Conservation (phyloP, 2,797 vertebrate species). For the Glossophaga mutica region DNA sequence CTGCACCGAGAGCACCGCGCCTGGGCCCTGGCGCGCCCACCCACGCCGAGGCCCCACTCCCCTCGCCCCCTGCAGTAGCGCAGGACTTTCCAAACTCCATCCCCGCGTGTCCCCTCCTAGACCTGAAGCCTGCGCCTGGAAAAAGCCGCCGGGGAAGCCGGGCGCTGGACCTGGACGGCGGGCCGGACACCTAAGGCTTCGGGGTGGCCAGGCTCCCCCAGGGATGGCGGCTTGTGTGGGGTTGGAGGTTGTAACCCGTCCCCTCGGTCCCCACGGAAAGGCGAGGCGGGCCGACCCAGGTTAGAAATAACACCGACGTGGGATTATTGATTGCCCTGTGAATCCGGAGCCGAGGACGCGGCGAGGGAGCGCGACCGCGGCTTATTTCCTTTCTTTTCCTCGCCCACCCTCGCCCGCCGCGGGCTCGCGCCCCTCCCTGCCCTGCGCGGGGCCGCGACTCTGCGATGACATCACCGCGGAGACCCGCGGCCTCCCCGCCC, state of each 20-base stretch:
- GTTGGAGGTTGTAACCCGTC: background rate
- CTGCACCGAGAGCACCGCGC: background rate
- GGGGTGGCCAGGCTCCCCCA: background rate
- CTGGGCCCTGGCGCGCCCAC: constrained; percentile 28
- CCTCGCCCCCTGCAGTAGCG: background rate
- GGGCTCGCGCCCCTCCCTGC: background rate
- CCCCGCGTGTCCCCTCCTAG: constrained; percentile 20
- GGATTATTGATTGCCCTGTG: constrained; percentile 64
- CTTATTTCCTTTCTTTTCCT: background rate
- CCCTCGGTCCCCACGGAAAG: background rate
- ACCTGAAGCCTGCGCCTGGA: background rate
- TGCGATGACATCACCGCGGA: constrained; percentile 64
- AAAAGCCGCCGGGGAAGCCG: background rate
- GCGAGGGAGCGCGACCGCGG: background rate
- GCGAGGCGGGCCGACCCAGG: background rate
- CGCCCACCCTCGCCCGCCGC: background rate
- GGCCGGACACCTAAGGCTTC: background rate
- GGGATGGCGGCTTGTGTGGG: background rate
- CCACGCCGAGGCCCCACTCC: constrained; percentile 54
- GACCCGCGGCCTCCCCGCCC: constrained; percentile 55
- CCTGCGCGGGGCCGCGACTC: background rate
- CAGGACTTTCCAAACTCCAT: constrained; percentile 40
- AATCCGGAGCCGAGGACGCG: constrained; percentile 12
- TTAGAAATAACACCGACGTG: constrained; percentile 31
- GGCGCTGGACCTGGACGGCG: background rate